A percentile compares a stretch with the other conserved stretches of the same genome.
These are phyloP conservation scores for Myotis brandtii DNA, from an alignment of 2,113 vertebrate species.

Conservation along the genomic window DNA sequence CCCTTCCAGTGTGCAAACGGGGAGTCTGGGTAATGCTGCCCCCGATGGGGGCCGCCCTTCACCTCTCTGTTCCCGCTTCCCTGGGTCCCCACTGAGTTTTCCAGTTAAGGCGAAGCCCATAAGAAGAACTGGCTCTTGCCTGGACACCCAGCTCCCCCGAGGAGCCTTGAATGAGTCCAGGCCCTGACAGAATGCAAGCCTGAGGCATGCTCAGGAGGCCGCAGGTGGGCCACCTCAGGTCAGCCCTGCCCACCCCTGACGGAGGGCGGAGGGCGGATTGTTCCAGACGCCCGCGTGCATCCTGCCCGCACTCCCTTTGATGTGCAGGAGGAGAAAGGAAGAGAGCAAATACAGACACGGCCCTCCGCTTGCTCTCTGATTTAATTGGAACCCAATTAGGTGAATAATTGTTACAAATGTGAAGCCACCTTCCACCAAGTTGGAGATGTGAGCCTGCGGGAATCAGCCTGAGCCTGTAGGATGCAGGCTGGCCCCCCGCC, in stretches of 20 bases:
- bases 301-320: background rate
- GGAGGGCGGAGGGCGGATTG: background rate
- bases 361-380: conserved; percentile 74
- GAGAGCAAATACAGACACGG: conserved; percentile 28
- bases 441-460: background rate
- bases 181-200: background rate
- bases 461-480: background rate
- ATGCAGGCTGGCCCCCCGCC: background rate
- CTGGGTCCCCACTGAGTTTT: background rate
- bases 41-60: no score
- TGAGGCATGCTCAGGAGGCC: background rate
- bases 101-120: background rate
- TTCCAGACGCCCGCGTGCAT: background rate
- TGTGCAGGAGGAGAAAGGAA: background rate
- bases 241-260: background rate
- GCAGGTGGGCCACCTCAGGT: background rate
- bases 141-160: background rate
- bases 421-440: conserved; percentile 78
- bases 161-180: background rate
- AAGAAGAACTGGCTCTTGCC: background rate
- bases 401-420: conserved; percentile 89
- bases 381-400: conserved; percentile 88
- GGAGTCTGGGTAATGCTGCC: background rate
- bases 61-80: background rate
- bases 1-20: background rate